phyloP scores from a whole-genome alignment of 2,797 vertebrate genomes.

The Alcedo quadribrachys region DNA sequence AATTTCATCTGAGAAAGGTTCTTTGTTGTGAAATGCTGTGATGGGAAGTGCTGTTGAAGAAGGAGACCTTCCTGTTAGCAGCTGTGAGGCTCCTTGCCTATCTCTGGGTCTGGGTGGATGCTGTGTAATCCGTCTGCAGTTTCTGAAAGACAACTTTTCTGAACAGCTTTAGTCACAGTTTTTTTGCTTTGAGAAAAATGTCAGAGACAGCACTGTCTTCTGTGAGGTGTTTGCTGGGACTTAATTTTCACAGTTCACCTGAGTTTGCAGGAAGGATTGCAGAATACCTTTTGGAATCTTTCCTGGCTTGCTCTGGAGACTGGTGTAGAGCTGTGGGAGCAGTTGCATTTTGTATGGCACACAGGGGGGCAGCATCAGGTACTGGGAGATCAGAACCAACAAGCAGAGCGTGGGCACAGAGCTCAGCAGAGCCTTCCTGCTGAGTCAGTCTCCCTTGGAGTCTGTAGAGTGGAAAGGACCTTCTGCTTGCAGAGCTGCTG shows the following conservation, averaged over 20 bases:
- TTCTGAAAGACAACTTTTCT: background rate
- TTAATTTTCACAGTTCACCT: background rate
- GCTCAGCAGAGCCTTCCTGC: background rate
- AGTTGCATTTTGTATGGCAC: background rate
- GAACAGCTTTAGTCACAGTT: background rate
- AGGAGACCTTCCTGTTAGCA: constrained; percentile 13
- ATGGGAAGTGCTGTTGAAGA: constrained; percentile 10
- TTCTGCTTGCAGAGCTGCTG: background rate
- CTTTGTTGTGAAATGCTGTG: constrained; percentile 1
- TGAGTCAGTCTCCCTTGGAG: background rate
- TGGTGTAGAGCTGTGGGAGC: background rate
- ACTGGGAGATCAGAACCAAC: background rate
- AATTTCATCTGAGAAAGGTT: background rate
- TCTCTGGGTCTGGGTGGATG: background rate
- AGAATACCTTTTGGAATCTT: background rate
- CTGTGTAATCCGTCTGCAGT: background rate
- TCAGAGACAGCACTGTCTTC: background rate
- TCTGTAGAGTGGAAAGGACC: background rate
- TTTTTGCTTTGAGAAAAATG: background rate
- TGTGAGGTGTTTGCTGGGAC: background rate
- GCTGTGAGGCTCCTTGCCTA: background rate
- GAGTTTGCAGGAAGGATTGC: background rate
- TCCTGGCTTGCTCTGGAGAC: background rate
- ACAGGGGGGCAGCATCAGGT: background rate
- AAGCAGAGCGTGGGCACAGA: background rate